These are phyloP conservation scores for Colius striatus DNA, from an alignment of 2,113 vertebrate species.

Conservation along the genomic window DNA sequence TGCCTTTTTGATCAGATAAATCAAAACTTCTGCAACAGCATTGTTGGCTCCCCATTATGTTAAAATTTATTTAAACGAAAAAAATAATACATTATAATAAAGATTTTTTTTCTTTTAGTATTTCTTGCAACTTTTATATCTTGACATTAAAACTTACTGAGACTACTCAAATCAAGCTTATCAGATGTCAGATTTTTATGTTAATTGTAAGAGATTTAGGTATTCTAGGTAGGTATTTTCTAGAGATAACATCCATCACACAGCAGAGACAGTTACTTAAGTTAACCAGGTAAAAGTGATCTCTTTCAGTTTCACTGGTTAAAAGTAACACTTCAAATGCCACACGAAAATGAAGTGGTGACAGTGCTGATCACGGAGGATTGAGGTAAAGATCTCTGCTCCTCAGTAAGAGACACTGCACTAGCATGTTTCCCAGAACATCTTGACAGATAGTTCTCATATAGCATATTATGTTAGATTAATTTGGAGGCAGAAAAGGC, in stretches of 20 bases:
- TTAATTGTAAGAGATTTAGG: neutral
- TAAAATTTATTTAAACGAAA: neutral
- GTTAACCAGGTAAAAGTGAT: neutral
- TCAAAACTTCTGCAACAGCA: neutral
- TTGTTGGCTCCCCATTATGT: neutral
- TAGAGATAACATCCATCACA: neutral
- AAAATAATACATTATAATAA: neutral
- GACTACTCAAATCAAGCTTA: neutral
- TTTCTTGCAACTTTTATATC: neutral
- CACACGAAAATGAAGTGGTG: neutral
- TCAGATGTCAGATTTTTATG: neutral
- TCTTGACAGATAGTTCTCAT: neutral
- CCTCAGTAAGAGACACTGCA: neutral
- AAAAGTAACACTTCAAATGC: neutral
- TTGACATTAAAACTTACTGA: neutral
- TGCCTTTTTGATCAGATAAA: neutral
- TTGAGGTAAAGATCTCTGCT: neutral
- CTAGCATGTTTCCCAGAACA: neutral
- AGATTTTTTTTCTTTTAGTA: neutral
- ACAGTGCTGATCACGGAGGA: accelerated
- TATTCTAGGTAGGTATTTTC: neutral
- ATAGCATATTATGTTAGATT: neutral
- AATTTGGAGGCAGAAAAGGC: conserved; percentile 14
- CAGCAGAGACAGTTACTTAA: neutral
- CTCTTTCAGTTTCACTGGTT: neutral